phyloP scores from a whole-genome alignment of 2,888 invertebrate species.

The Dendrolimus pini region DNA sequence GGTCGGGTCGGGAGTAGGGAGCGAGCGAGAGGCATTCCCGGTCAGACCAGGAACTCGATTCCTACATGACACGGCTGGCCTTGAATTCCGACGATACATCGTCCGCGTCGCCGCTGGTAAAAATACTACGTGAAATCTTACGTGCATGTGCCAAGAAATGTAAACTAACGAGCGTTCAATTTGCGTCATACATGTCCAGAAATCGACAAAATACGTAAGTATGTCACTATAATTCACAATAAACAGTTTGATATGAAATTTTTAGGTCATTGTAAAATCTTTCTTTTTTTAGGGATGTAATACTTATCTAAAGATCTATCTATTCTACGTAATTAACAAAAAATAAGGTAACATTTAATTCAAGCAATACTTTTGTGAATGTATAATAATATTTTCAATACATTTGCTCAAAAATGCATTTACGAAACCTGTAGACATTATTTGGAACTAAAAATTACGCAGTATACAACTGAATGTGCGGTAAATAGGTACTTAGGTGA shows the following conservation, averaged over 20 bases:
- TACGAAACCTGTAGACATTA: too few relatives aligned
- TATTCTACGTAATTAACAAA: too few relatives aligned
- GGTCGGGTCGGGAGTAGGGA: conserved; percentile 38
- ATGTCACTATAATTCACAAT: not conserved
- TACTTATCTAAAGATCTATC: not conserved
- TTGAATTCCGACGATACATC: conserved; percentile 47
- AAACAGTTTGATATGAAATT: not conserved
- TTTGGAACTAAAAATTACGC: too few relatives aligned
- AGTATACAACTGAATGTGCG: too few relatives aligned
- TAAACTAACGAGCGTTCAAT: conserved; percentile 26
- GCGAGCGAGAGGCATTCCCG: conserved; percentile 60
- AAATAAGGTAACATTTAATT: too few relatives aligned
- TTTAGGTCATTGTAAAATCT: not conserved
- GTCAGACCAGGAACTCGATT: conserved; percentile 57
- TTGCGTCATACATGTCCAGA: conserved; percentile 25
- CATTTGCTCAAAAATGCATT: too few relatives aligned
- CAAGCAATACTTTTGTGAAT: too few relatives aligned
- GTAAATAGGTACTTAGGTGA: too few relatives aligned
- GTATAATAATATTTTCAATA: too few relatives aligned
- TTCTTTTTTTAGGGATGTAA: not conserved
- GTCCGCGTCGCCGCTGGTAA: conserved; percentile 18
- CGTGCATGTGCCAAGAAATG: conserved; percentile 26
- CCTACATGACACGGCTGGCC: conserved; percentile 47
- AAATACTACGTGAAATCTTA: conserved; percentile 34
- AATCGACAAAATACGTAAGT: not conserved